Evolutionary conservation across 2,797 vertebrate genomes (phyloP), one percentile per base, ranked within the genome.

Genomic region (Sebastiscus albofasciatus): DNA sequence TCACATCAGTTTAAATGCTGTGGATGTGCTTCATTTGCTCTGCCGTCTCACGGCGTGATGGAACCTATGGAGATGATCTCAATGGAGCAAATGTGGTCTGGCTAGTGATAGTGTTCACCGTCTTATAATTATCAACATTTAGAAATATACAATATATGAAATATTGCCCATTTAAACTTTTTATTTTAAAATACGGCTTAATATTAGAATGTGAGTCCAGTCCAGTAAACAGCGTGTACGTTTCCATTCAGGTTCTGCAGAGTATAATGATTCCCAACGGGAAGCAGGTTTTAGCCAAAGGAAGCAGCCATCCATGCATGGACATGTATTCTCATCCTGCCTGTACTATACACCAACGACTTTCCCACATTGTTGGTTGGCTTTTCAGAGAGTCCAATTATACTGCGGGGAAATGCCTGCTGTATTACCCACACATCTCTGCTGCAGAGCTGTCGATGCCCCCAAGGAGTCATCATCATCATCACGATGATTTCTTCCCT

Each of bases 391-490:
- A 87, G 71, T 85, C 55, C 10, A 31, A 84, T 58, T 33, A 74
- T 80, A 77, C 89, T 46, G 73, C 85, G 10, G 87, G 91, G 89
- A 94, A 92, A 88, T 87, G 87, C 90, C 84, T 76, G 77, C 89
- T 79, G 79, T 76, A 80, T 72, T 84, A 82, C 82, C 46, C 86
- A 79, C 9, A 34, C 85, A 87, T 90, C 82, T 92, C 88, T 70
- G 75, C 20, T 12, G 67, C 67, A 3, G 81, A 82, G 73, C 79
- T 14, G 66, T 79, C 34, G 67, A 76, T 75, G 91, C 88, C 93
- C 92, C 93, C 26, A 65, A 93, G 93, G 93, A 93, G 80, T 68
- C 89, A 69, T 66, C 16, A 66, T 16, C 34, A 42, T 66, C 16
- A 66, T 16, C 34, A 46, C 39, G 64, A 77, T 61, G 70, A 82